phyloP scores from a whole-genome alignment of 2,888 invertebrate species.

The Smittia aterrima region DNA sequence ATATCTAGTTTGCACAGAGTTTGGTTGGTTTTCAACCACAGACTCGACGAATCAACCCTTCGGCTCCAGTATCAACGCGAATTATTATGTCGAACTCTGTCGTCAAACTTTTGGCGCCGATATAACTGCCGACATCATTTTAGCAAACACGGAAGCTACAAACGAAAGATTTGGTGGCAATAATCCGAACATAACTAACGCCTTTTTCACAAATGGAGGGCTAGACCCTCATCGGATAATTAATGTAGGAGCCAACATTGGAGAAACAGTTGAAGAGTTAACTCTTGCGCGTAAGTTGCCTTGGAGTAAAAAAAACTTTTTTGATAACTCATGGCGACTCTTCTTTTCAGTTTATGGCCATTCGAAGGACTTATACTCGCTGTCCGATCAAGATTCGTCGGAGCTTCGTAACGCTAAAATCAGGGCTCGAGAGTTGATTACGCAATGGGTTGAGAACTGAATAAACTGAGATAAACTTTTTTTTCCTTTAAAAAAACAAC shows the following conservation, averaged over 20 bases:
- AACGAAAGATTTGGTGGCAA: not conserved
- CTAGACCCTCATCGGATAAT: not conserved
- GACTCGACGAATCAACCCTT: slow-evolving; percentile 56
- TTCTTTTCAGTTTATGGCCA: slow-evolving; percentile 18
- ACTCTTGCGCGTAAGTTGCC: not conserved
- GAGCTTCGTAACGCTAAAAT: not conserved
- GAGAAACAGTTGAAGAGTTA: not conserved
- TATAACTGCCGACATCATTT: not conserved
- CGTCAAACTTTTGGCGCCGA: slow-evolving; percentile 47
- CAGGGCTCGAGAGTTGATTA: slow-evolving; percentile 15
- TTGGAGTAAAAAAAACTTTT: not conserved
- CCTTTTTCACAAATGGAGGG: slow-evolving; percentile 14
- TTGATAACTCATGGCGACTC: not conserved
- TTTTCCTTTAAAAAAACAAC: not conserved
- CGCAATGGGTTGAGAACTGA: slow-evolving; percentile 3
- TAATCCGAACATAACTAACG: not conserved
- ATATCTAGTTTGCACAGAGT: slow-evolving; percentile 67
- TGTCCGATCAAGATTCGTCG: not conserved
- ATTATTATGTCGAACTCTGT: slow-evolving; percentile 47
- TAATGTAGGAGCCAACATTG: not conserved
- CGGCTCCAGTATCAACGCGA: slow-evolving; percentile 49
- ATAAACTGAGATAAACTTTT: not conserved
- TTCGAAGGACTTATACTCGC: not conserved
- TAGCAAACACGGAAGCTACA: not conserved
- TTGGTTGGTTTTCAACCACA: slow-evolving; percentile 63